phyloP scores from a whole-genome alignment of 2,113 vertebrate genomes.

The Oxyura jamaicensis region DNA sequence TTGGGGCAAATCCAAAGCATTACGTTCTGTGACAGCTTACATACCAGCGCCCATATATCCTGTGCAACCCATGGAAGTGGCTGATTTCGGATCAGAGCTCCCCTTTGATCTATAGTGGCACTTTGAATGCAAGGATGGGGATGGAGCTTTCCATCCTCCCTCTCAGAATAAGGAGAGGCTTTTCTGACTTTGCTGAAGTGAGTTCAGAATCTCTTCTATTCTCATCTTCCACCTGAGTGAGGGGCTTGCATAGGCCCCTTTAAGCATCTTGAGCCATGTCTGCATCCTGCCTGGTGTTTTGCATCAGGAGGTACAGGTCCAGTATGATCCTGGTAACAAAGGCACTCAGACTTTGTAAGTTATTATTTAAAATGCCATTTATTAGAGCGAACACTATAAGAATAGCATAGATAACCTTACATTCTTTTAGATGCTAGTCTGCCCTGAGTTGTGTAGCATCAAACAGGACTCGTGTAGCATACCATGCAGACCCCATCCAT shows the following conservation, averaged over 20 bases:
- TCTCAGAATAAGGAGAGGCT: background rate
- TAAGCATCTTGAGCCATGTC: background rate
- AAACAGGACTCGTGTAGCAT: rapidly evolving
- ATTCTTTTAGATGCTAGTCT: background rate
- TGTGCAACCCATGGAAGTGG: background rate
- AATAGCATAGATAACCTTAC: background rate
- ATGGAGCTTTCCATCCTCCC: background rate
- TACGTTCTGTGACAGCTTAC: background rate
- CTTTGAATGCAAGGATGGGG: background rate
- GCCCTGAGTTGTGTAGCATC: background rate
- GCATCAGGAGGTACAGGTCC: background rate
- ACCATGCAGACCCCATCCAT: background rate
- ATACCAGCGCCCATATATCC: rapidly evolving
- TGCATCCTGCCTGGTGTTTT: background rate
- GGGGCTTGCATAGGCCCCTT: background rate
- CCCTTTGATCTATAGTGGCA: background rate
- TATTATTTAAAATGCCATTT: background rate
- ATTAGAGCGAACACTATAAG: background rate
- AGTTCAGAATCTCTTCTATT: background rate
- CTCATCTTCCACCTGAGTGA: background rate
- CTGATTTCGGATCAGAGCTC: background rate
- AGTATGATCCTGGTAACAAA: background rate
- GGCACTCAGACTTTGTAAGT: background rate
- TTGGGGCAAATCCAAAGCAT: background rate
- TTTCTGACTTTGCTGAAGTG: background rate